Evolutionary conservation across 2,888 invertebrate genomes (phyloP).

Genomic region (Eledone cirrhosa): DNA sequence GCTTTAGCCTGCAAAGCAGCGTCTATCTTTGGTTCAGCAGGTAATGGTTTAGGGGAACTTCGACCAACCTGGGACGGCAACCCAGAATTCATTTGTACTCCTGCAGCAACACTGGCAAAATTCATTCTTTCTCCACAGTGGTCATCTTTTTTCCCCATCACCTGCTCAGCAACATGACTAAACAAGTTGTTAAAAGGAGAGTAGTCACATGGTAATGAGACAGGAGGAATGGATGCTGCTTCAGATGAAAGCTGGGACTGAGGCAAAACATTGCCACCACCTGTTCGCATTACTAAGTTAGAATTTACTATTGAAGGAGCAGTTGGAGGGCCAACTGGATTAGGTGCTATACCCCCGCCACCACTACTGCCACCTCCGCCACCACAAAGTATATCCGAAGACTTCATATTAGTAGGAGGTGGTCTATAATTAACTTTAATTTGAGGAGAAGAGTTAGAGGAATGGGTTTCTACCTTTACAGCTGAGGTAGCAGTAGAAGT

Average conservation of each 20-base stretch:
- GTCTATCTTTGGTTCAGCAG: slow-evolving; percentile 46
- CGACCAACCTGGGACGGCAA: background rate
- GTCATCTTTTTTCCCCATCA: slow-evolving; percentile 60
- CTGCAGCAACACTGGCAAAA: slow-evolving; percentile 78
- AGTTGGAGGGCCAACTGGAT: background rate
- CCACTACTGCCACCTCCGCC: too few species aligned
- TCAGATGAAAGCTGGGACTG: slow-evolving; percentile 30
- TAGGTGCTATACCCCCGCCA: background rate
- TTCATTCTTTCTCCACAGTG: slow-evolving; percentile 70
- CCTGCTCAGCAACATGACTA: slow-evolving; percentile 72
- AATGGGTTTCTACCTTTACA: slow-evolving; percentile 41
- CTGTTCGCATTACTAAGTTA: slow-evolving; percentile 30
- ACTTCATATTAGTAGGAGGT: background rate
- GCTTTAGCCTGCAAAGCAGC: slow-evolving; percentile 65
- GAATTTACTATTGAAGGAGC: slow-evolving; percentile 8
- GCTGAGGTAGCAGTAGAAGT: slow-evolving; percentile 44
- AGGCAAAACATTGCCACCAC: slow-evolving; percentile 31
- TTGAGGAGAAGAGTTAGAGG: slow-evolving; percentile 24
- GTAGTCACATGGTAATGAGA: slow-evolving; percentile 76
- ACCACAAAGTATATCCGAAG: background rate
- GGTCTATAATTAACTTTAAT: background rate
- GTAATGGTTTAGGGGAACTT: slow-evolving; percentile 39
- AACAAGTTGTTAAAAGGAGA: slow-evolving; percentile 86
- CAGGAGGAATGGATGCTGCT: slow-evolving; percentile 31
- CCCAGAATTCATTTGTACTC: slow-evolving; percentile 55